Evolutionary conservation across 2,797 vertebrate genomes (phyloP), one percentile per base, ranked within the genome.

Genomic region (Masticophis lateralis): DNA sequence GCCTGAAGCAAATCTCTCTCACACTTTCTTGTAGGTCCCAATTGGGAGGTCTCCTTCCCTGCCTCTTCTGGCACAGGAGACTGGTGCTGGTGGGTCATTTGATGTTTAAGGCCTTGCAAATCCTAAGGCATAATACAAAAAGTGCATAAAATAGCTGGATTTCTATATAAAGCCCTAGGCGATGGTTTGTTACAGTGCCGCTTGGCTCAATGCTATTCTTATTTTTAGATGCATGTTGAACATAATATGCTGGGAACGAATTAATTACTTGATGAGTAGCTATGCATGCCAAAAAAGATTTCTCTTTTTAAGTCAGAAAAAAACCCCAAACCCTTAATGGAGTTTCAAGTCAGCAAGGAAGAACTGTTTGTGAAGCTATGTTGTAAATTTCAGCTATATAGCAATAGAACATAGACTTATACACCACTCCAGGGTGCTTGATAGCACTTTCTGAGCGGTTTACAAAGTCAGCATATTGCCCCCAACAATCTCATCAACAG

Each of bases 181-280:
- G 37, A 88, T 86, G 88, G 86, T 55, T 92, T 88, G 32, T 91
- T 91, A 86, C 32, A 61, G 55, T 56, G n/a, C 47, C 20, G 6
- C 69, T 51, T 92, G 63, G n/a, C 66, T 32, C n/a, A 92, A 47
- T 90, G 56, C 61, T 87, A 86, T 53, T 90, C 69, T 83, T 91
- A 94, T 91, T 94, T 92, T 91, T 88, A 88, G 89, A 90, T 88
- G 66, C 86, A 63, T 47, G 55, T 83, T 90, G 63, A 74, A 63
- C 47, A 88, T 79, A 92, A 63, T 61, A 88, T 57, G 55, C 57
- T 91, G 56, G 43, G 86, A 69, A 28, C 6, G 2, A 56, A 14
- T 43, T 87, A 90, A 92, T 92, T 88, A 47, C 43, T 90, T 27
- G 61, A 37, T 88, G 61, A 92, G 61, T 56, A 55, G 83, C 63